Conservation (phyloP, 2,888 invertebrate genomes). For the Bugulina stolonifera region DNA sequence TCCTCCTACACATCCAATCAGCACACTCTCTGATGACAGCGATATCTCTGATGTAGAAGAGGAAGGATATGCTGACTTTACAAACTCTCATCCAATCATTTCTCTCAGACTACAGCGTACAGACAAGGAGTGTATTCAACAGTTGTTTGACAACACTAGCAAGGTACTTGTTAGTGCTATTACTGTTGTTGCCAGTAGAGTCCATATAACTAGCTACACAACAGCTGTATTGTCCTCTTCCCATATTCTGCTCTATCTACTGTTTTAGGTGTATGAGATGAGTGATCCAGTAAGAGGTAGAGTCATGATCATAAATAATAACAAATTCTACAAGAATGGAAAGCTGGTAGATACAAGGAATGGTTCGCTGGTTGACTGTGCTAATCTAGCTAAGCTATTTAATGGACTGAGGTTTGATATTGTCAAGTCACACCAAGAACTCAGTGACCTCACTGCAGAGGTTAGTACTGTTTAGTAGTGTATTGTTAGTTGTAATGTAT, state of each 20-base stretch:
- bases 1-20: too few species aligned
- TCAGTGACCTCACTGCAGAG: background rate
- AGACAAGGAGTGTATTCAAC: background rate
- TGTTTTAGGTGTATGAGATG: constrained; percentile 34
- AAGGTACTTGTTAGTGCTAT: too few species aligned
- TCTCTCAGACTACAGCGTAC: background rate
- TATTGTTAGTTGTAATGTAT: too few species aligned
- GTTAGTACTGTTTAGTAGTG: too few species aligned
- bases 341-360: background rate
- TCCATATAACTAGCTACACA: too few species aligned
- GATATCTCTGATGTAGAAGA: background rate
- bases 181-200: too few species aligned
- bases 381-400: background rate
- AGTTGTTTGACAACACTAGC: background rate
- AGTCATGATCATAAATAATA: constrained; percentile 35
- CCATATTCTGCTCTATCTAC: background rate
- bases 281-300: constrained; percentile 33
- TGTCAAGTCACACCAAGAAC: background rate
- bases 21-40: background rate
- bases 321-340: constrained; percentile 29
- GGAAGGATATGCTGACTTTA: background rate
- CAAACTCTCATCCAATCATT: background rate
- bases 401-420: background rate
- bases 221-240: too few species aligned
- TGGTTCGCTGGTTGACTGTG: background rate